Conservation (phyloP, 2,113 vertebrate species). For the Potamarius usumacintae region DNA sequence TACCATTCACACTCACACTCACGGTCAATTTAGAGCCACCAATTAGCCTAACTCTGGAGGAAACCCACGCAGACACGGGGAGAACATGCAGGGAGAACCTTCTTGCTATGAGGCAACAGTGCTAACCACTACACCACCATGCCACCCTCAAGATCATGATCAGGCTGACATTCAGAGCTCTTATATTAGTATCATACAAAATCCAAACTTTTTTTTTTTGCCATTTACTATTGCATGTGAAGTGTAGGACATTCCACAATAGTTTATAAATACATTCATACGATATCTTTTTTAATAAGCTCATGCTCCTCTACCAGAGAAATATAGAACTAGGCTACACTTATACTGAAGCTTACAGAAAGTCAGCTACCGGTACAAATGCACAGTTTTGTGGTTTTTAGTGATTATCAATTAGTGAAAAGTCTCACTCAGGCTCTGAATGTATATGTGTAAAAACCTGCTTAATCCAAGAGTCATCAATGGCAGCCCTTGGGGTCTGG, state of each 20-base stretch:
- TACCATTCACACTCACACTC: too few species aligned
- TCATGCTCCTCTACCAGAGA: neutral
- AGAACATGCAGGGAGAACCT: too few species aligned
- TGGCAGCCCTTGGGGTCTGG: slow-evolving; percentile 2
- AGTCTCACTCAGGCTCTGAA: neutral
- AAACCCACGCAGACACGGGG: too few species aligned
- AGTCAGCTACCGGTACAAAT: neutral
- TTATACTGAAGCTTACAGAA: neutral
- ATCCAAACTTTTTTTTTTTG: neutral
- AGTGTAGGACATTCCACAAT: neutral
- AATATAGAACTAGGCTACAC: neutral
- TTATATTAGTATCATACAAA: neutral
- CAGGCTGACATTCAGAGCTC: neutral
- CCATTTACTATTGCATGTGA: neutral
- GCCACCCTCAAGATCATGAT: too few species aligned
- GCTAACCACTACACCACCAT: too few species aligned
- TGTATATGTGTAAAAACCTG: slow-evolving; percentile 6
- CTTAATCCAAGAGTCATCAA: slow-evolving; percentile 15
- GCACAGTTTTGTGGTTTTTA: neutral
- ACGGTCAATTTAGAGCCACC: too few species aligned
- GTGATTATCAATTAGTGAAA: neutral
- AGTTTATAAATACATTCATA: neutral
- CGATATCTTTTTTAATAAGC: neutral
- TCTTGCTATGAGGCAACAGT: too few species aligned
- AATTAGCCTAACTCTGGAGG: too few species aligned